Evolutionary conservation across 1,140 invertebrate species (phyloP).

Genomic region (Drosophila equinoxialis): DNA sequence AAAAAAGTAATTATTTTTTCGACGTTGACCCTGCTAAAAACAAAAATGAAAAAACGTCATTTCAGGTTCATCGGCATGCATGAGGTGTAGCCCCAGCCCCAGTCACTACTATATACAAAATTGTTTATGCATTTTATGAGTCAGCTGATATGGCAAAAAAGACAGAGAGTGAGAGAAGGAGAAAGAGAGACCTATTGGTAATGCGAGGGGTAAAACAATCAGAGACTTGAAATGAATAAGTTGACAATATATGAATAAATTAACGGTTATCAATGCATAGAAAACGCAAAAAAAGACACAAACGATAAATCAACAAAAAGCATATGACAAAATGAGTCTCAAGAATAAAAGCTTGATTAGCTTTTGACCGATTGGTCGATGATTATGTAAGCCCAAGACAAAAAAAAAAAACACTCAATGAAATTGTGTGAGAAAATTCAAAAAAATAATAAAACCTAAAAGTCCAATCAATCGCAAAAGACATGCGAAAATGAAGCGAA

Average conservation of each 20-base stretch:
- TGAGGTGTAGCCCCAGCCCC: slow-evolving; percentile 35
- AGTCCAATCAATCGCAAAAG: slow-evolving; percentile 57
- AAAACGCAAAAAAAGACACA: slow-evolving; percentile 15
- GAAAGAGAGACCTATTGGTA: background rate
- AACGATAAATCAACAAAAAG: slow-evolving; percentile 19
- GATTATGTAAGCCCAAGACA: slow-evolving; percentile 65
- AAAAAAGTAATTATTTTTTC: slow-evolving; percentile 14
- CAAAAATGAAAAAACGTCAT: slow-evolving; percentile 20
- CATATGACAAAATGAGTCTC: slow-evolving; percentile 56
- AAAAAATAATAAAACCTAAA: slow-evolving; percentile 44
- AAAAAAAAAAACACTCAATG: slow-evolving; percentile 34
- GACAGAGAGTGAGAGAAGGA: background rate
- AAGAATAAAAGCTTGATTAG: slow-evolving; percentile 52
- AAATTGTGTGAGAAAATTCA: slow-evolving; percentile 40
- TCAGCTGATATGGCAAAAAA: slow-evolving; percentile 37
- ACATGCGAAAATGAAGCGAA: slow-evolving; percentile 72
- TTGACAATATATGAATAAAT: slow-evolving; percentile 35
- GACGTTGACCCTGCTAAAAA: slow-evolving; percentile 13
- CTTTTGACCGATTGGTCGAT: slow-evolving; percentile 54
- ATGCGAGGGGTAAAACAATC: background rate
- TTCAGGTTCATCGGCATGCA: slow-evolving; percentile 69
- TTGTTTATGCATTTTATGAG: slow-evolving; percentile 50
- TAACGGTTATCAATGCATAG: slow-evolving; percentile 39
- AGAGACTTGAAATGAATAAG: background rate
- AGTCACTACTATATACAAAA: slow-evolving; percentile 20